phyloP scores from a whole-genome alignment of 1,140 invertebrate genomes.

The Pogonomyrmex californicus region DNA sequence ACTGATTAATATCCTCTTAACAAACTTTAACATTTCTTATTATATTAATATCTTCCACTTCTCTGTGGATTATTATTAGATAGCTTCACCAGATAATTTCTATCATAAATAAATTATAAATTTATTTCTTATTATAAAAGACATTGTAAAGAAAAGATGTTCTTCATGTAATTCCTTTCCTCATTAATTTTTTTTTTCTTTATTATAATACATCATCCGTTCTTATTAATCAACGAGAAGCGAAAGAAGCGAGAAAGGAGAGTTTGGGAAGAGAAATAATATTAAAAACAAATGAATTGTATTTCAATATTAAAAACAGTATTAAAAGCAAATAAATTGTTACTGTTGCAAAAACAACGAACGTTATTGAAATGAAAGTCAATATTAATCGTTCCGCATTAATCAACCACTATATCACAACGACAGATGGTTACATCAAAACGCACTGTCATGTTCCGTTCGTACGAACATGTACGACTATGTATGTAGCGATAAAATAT shows the following conservation, averaged over 20 bases:
- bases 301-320: neutral
- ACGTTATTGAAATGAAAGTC: conserved; percentile 32
- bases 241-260: neutral
- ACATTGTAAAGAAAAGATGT: neutral
- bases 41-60: conserved; percentile 59
- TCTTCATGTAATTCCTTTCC: neutral
- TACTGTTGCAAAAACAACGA: neutral
- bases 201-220: neutral
- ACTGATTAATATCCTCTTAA: conserved; percentile 80
- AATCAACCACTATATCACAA: conserved; percentile 15
- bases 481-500: neutral
- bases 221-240: neutral
- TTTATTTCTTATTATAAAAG: conserved; percentile 3
- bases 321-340: neutral
- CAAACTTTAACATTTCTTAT: conserved; percentile 70
- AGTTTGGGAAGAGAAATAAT: neutral
- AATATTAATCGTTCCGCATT: conserved; percentile 39
- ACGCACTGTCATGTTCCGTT: neutral
- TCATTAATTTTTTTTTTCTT: conserved; percentile 18
- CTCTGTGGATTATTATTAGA: too few relatives aligned
- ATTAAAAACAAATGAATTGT: neutral
- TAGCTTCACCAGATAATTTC: neutral
- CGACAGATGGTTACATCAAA: conserved; percentile 35
- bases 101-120: conserved; percentile 29
- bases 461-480: neutral